phyloP scores from a whole-genome alignment of 2,113 vertebrate genomes.

The Camarhynchus parvulus region DNA sequence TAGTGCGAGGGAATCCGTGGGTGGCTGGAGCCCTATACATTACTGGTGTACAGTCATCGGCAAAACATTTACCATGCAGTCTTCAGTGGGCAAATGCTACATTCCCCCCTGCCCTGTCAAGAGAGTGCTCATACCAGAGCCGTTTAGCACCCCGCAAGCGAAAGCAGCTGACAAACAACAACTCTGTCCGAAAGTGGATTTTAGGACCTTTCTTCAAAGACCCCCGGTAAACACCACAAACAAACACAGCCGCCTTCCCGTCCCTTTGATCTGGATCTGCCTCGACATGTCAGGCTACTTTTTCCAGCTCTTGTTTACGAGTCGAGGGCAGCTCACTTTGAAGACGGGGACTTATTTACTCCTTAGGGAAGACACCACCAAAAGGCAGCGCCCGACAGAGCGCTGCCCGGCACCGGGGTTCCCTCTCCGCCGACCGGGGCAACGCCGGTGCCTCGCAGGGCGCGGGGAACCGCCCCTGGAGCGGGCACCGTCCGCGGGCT shows the following conservation, averaged over 20 bases:
- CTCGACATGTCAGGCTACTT: conserved; percentile 47
- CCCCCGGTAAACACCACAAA: conserved; percentile 52
- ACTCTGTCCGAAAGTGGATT: conserved; percentile 18
- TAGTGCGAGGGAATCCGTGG: conserved; percentile 75
- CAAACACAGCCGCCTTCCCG: conserved; percentile 33
- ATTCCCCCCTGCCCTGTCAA: conserved; percentile 88
- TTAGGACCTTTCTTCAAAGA: conserved; percentile 47
- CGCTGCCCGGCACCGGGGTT: not conserved
- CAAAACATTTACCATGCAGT: conserved; percentile 90
- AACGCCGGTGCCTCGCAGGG: not conserved
- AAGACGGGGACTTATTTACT: not conserved
- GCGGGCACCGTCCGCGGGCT: not conserved
- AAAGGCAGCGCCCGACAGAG: not conserved
- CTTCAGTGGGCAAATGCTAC: conserved; percentile 85
- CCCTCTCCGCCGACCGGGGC: not conserved
- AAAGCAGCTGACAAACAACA: conserved; percentile 68
- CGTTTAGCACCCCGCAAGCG: conserved; percentile 48
- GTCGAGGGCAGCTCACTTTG: conserved; percentile 32
- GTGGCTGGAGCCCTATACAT: conserved; percentile 74
- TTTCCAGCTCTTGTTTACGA: conserved; percentile 60
- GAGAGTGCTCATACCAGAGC: conserved; percentile 75
- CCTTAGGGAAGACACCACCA: not conserved
- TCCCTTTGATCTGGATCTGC: conserved; percentile 59
- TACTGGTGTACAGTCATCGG: conserved; percentile 81
- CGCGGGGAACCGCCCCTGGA: not conserved